phyloP scores from a whole-genome alignment of 2,113 vertebrate genomes.

The Brachyistius frenatus region DNA sequence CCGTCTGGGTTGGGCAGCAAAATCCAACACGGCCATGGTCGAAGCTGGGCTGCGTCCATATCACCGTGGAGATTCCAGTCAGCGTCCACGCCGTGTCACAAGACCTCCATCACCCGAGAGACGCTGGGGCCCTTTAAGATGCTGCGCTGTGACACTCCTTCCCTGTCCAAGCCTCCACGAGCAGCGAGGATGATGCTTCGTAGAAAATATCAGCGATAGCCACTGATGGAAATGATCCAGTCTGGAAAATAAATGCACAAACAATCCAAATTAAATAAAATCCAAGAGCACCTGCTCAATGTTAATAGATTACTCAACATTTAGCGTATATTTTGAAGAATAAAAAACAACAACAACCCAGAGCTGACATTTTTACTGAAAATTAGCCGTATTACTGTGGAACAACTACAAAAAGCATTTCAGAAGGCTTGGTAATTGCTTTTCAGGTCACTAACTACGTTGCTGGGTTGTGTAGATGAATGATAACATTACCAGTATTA shows the following conservation, averaged over 20 bases:
- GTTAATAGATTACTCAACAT: background rate
- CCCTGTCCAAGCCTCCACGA: background rate
- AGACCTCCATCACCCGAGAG: conserved; percentile 52
- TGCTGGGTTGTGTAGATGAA: conserved; percentile 1
- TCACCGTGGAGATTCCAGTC: conserved; percentile 27
- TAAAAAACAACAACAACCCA: background rate
- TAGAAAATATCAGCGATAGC: background rate
- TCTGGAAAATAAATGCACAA: background rate
- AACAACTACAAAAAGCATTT: conserved; percentile 19
- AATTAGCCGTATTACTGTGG: background rate
- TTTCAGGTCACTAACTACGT: conserved; percentile 10
- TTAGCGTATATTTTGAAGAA: background rate
- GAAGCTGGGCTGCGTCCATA: conserved; percentile 54
- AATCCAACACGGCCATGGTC: conserved; percentile 46
- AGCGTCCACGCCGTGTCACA: conserved; percentile 30
- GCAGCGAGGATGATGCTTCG: background rate
- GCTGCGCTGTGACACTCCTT: conserved; percentile 22
- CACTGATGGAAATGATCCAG: background rate
- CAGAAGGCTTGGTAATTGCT: conserved; percentile 4
- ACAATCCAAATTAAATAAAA: background rate
- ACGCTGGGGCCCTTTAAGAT: conserved; percentile 50
- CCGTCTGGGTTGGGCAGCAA: background rate
- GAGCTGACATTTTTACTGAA: background rate
- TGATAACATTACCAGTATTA: conserved; percentile 13
- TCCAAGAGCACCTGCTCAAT: no score